Evolutionary conservation across 2,888 invertebrate genomes (phyloP).

Genomic region (Leucoptera coffeella): DNA sequence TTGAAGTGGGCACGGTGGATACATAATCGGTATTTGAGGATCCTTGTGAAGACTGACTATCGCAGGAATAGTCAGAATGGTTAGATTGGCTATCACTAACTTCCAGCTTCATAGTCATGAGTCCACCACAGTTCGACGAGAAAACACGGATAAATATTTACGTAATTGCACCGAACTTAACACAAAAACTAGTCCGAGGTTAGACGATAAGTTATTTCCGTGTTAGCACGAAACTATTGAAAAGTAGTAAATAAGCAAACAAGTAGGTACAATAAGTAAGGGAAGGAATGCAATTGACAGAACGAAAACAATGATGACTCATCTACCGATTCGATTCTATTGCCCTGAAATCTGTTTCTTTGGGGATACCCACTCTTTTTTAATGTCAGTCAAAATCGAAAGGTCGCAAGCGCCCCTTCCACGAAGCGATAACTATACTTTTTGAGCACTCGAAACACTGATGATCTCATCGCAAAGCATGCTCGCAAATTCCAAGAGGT

Average conservation of each 20-base stretch:
- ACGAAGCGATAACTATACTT: constrained; percentile 13
- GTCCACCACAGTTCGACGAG: constrained; percentile 10
- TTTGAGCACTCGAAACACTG: constrained; percentile 17
- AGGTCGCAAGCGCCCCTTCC: constrained; percentile 22
- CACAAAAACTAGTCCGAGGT: constrained; percentile 10
- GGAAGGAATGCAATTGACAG: too few species aligned
- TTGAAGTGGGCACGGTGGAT: constrained; percentile 20
- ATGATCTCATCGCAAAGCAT: constrained; percentile 41
- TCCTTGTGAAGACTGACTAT: constrained; percentile 54
- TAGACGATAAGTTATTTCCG: too few species aligned
- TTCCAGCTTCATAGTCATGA: constrained; percentile 56
- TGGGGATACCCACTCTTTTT: constrained; percentile 52
- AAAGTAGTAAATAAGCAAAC: too few species aligned
- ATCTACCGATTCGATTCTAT: too few species aligned
- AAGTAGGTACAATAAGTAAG: not conserved
- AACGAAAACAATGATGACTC: constrained; percentile 32
- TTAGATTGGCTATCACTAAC: constrained; percentile 55
- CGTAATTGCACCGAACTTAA: constrained; percentile 18
- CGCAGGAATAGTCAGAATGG: constrained; percentile 55
- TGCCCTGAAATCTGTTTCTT: constrained; percentile 30
- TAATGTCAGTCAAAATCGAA: too few species aligned
- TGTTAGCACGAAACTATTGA: too few species aligned
- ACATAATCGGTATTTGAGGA: constrained; percentile 47
- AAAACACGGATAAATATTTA: constrained; percentile 10
- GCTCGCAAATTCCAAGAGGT: constrained; percentile 15